Conservation (phyloP, 2,888 invertebrate species). For the Branchipolynoe longqiensis region DNA sequence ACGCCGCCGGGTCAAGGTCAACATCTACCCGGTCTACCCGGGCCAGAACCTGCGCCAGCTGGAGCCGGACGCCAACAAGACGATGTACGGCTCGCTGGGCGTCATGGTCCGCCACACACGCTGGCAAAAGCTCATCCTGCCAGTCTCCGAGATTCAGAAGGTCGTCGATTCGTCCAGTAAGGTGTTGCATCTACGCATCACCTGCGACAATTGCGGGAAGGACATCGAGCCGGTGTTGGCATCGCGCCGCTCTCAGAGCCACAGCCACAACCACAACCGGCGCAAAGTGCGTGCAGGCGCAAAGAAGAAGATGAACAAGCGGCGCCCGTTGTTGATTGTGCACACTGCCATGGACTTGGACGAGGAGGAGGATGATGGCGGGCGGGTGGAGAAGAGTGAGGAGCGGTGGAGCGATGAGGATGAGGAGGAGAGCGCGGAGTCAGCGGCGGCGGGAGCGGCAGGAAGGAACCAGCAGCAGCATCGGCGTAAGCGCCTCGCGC, state of each 20-base stretch:
- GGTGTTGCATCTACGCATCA: slow-evolving; percentile 23
- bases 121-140: slow-evolving; percentile 59
- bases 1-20: slow-evolving; percentile 43
- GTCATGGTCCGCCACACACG: slow-evolving; percentile 59
- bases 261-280: neutral
- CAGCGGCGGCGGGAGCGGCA: neutral
- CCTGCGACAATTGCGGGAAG: slow-evolving; percentile 52
- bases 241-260: neutral
- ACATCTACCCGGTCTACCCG: slow-evolving; percentile 48
- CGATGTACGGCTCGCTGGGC: slow-evolving; percentile 22
- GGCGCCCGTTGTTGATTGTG: slow-evolving; percentile 57
- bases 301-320: slow-evolving; percentile 39
- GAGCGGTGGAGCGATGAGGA: neutral
- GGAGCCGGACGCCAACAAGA: slow-evolving; percentile 23
- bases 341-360: slow-evolving; percentile 28
- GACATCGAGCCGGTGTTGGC: slow-evolving; percentile 48
- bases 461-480: neutral
- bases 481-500: slow-evolving; percentile 5
- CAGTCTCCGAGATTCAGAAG: slow-evolving; percentile 37
- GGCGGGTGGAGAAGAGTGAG: neutral
- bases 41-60: neutral
- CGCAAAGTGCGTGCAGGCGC: slow-evolving; percentile 32
- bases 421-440: neutral
- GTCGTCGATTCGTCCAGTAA: neutral
- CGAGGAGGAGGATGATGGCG: neutral